Evolutionary conservation across 1,140 invertebrate genomes (phyloP).

Genomic region (Drosophila bifasciata): DNA sequence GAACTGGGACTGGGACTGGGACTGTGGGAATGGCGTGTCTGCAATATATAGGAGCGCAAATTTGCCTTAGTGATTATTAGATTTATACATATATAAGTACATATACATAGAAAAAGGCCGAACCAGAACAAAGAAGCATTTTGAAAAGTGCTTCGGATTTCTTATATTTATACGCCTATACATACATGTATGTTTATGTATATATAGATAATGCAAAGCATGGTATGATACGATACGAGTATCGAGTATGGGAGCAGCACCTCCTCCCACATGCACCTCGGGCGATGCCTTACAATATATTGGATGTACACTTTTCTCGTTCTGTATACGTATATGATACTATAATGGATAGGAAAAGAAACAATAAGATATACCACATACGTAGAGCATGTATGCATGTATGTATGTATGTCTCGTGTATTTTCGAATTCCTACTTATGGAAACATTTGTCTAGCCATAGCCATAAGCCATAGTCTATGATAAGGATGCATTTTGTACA

Average conservation of each 20-base stretch:
- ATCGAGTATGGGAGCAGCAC: conserved; percentile 21
- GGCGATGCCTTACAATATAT: conserved; percentile 41
- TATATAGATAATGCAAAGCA: conserved; percentile 26
- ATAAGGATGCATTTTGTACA: conserved; percentile 80
- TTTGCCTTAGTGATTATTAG: conserved; percentile 58
- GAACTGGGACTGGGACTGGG: too few species aligned
- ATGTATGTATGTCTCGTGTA: conserved; percentile 74
- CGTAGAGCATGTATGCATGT: conserved; percentile 59
- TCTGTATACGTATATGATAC: conserved; percentile 11
- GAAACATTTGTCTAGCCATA: conserved; percentile 82
- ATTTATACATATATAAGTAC: conserved; percentile 22
- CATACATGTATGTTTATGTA: conserved; percentile 12
- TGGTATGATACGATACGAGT: conserved; percentile 21
- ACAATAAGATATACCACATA: conserved; percentile 31
- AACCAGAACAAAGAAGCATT: conserved; percentile 47
- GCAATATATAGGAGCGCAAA: conserved; percentile 52
- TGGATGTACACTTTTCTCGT: conserved; percentile 14
- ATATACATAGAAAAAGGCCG: conserved; percentile 26
- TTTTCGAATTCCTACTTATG: conserved; percentile 79
- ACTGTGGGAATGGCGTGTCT: conserved; percentile 31
- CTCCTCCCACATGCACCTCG: conserved; percentile 46
- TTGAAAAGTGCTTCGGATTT: conserved; percentile 54
- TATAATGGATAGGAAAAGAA: conserved; percentile 15
- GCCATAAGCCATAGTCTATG: conserved; percentile 53
- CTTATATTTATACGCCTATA: conserved; percentile 57